Conservation (phyloP, 2,113 vertebrate species). For the Balaeniceps rex region DNA sequence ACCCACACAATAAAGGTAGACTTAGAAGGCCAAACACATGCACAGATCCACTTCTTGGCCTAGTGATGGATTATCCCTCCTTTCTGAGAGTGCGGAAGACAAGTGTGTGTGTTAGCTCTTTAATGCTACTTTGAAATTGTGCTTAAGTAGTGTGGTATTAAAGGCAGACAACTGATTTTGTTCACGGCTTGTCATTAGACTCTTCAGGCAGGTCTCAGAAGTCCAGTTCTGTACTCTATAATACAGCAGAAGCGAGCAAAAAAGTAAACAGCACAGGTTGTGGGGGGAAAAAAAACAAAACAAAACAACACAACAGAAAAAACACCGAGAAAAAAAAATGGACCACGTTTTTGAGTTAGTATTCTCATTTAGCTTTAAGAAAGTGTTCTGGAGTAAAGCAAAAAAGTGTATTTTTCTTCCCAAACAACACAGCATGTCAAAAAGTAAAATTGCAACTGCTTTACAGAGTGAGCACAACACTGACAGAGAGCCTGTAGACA, state of each 20-base stretch:
- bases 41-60: background rate
- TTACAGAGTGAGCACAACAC: background rate
- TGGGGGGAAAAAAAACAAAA: background rate
- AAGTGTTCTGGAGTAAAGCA: background rate
- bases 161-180: background rate
- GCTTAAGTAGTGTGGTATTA: background rate
- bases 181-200: background rate
- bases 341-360: background rate
- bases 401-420: background rate
- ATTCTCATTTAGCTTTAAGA: background rate
- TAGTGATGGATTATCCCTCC: background rate
- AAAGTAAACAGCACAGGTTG: background rate
- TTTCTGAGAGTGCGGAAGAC: background rate
- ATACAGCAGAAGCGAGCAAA: background rate
- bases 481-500: background rate
- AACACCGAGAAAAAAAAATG: too few relatives aligned
- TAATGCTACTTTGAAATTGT: background rate
- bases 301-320: too few relatives aligned
- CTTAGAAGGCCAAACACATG: background rate
- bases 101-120: background rate
- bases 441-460: background rate
- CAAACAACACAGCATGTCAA: background rate
- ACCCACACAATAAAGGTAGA: background rate
- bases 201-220: background rate
- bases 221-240: background rate